A percentile compares a stretch with the other conserved stretches of the same genome.
These are phyloP conservation scores for Indicator indicator DNA, from an alignment of 2,113 vertebrate species.

Conservation along the genomic window DNA sequence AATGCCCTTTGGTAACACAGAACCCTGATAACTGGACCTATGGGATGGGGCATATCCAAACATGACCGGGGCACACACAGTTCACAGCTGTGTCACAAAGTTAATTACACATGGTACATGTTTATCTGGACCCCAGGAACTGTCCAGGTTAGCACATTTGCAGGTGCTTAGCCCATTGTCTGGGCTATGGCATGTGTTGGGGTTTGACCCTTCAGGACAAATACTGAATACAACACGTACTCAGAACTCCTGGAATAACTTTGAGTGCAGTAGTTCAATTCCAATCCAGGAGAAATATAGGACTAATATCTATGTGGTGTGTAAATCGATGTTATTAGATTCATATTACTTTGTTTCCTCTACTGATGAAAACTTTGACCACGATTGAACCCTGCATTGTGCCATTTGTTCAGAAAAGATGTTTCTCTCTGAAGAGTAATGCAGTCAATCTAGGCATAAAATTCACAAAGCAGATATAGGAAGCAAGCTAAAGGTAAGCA, in stretches of 20 bases:
- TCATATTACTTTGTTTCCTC: neutral
- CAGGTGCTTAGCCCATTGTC: too few species aligned
- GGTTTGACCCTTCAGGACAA: too few species aligned
- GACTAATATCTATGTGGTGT: neutral
- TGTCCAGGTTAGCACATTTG: too few species aligned
- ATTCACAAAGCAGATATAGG: neutral
- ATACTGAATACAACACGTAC: neutral
- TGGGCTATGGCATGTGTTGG: too few species aligned
- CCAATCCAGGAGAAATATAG: neutral
- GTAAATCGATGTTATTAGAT: neutral
- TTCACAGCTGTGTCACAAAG: too few species aligned
- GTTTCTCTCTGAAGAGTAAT: fast-evolving
- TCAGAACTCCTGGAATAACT: neutral
- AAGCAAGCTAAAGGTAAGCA: neutral
- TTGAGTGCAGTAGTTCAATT: neutral
- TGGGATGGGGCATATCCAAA: too few species aligned
- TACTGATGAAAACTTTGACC: neutral
- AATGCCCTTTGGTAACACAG: too few species aligned
- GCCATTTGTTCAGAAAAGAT: neutral
- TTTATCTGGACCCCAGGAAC: too few species aligned
- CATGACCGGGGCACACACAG: too few species aligned
- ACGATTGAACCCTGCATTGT: neutral
- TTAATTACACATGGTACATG: too few species aligned
- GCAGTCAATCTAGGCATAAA: neutral
- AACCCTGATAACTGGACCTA: too few species aligned